Evolutionary conservation across 2,888 invertebrate genomes (phyloP), one percentile per base, ranked within the genome.

Genomic region (Blastobasis lacticolella): DNA sequence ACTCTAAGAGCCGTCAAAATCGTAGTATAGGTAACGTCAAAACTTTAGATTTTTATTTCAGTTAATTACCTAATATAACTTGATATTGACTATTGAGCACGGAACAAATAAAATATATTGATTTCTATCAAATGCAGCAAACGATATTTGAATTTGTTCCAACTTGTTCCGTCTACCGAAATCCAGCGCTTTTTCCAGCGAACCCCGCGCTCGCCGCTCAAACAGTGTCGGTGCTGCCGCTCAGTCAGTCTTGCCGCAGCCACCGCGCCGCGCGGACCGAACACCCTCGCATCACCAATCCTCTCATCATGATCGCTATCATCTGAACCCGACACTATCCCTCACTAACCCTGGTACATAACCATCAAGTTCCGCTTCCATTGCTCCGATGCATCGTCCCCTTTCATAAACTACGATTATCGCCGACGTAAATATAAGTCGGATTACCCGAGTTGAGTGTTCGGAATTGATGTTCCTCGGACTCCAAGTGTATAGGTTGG

Each of bases 241-340:
- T 71, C 67, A 37, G 37, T 67, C 86, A 87, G 78, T 90, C 85
- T 79, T 73, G 73, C 78, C 79, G 73, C 81, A 77, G 70, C 78
- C 76, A 57, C 66, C 74, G 78, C 69, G 73, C 67, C 69, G 80
- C 63, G 75, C 70, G 69, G 73, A 78, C 79, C 71, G 61, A 51
- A 62, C 54, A 55, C 62, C 41, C 40, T 44, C 41, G 7, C 41
- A 40, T 40, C n/a, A 6, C 41, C 42, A 1, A 68, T 67, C 67
- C 69, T 75, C 64, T 64, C 62, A 75, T 70, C 69, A 80, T 79
- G 78, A 71, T 70, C 71, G 75, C 63, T 75, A 69, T 71, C 64
- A 72, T 63, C 42, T 42, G 5, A 5, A 10, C 36, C 40, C 36
- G 23, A 38, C 10, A 6, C 41, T n/a, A n/a, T n/a, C n/a, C n/a